Evolutionary conservation across 2,888 invertebrate species (phyloP), one percentile per base, ranked within the genome.

Genomic region (Carterocephalus palaemon): DNA sequence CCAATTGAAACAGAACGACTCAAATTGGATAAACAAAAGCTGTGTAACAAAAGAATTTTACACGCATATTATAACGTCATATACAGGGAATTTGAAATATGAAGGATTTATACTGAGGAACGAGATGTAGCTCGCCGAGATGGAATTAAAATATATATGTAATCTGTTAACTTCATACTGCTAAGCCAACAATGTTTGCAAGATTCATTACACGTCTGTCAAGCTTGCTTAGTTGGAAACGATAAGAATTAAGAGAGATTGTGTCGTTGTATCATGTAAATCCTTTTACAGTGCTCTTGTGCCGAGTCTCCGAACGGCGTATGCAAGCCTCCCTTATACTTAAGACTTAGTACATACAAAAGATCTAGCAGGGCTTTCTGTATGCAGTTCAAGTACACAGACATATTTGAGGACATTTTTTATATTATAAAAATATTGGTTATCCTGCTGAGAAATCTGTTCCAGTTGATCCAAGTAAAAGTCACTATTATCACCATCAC

Each of bases 91-190:
- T 53, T 52, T 58, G 36, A 43, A 43, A 43, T 48, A 63, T 64
- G 55, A 62, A 60, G 59, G 57, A 64, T 70, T 65, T 66, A 64
- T 54, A 53, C 48, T 52, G 36, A 43, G 36, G 36, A 43, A 43
- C 36, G 36, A 22, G 51, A 50, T 51, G 48, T 33, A 40, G 43
- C 51, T 46, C 49, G 49, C 39, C 32, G 41, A 26, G 47, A 48
- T 51, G 16, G 58, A 63, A 70, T 67, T 70, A 67, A 68, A 71
- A 43, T 63, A 70, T 68, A 66, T 64, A 67, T 67, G 66, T 64
- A 67, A 68, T 72, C 62, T 66, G 61, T 64, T 62, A 62, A 59
- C 59, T 63, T 62, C 63, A 62, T 63, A 62, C 55, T 57, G 52
- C 52, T 52, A 50, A 60, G 57, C 49, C 51, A 58, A 57, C 56